phyloP scores from a whole-genome alignment of 37 sponge, comb jelly and placozoan species.

The Cladorhizidae sp. region DNA sequence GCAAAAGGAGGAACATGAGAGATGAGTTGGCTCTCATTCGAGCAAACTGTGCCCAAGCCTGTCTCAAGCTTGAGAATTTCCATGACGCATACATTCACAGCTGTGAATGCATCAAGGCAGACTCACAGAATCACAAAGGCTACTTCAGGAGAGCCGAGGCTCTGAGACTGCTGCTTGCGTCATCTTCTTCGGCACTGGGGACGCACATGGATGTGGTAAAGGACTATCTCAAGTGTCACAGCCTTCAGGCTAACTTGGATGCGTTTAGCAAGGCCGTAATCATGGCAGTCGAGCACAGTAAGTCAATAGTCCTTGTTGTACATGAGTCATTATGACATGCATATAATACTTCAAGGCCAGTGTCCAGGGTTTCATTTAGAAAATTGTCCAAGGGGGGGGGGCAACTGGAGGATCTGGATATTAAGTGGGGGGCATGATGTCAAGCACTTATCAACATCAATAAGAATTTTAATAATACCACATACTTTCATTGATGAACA shows the following conservation, averaged over 20 bases:
- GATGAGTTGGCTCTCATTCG: conserved; percentile 27
- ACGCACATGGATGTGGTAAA: not conserved
- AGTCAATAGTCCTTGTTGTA: too few species aligned
- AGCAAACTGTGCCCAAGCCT: conserved; percentile 52
- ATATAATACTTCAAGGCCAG: too few species aligned
- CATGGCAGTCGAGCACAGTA: conserved; percentile 7
- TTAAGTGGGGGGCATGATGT: too few species aligned
- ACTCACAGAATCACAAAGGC: conserved; percentile 39
- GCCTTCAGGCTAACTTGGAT: conserved; percentile 6
- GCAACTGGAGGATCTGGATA: too few species aligned
- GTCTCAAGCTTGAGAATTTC: conserved; percentile 34
- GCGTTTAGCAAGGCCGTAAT: conserved; percentile 5
- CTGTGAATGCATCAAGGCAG: conserved; percentile 20
- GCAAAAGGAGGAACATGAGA: conserved; percentile 1
- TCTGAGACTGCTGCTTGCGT: conserved; percentile 10
- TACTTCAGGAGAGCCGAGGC: conserved; percentile 48
- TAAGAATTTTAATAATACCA: too few species aligned
- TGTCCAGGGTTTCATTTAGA: too few species aligned
- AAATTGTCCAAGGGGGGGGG: too few species aligned
- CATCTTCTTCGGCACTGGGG: not conserved
- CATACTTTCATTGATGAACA: too few species aligned
- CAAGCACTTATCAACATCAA: too few species aligned
- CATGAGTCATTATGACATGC: too few species aligned
- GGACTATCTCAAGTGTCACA: conserved; percentile 31
- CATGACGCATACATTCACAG: conserved; percentile 42